A percentile compares a stretch with the other conserved stretches of the same genome.
Conservation (phyloP, 2,113 vertebrate genomes). For the Eretmochelys imbricata region DNA sequence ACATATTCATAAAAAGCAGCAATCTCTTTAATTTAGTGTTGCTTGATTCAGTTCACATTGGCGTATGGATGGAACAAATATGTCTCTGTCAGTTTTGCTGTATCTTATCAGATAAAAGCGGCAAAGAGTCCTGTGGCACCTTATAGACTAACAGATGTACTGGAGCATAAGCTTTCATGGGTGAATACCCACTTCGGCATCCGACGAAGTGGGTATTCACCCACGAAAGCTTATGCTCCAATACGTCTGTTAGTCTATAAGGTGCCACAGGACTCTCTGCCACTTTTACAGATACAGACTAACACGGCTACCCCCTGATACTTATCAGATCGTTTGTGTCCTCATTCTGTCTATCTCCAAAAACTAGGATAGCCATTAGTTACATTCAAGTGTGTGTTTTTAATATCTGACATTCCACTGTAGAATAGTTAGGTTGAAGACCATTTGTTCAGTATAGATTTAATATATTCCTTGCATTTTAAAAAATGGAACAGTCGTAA, state of each 20-base stretch:
- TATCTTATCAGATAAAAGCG: background rate
- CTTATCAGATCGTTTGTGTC: background rate
- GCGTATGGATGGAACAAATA: background rate
- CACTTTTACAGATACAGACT: too few relatives aligned
- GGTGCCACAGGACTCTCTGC: too few relatives aligned
- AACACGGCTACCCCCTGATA: too few relatives aligned
- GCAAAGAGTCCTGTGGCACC: too few relatives aligned
- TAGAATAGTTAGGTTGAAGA: constrained; percentile 14
- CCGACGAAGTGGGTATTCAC: too few relatives aligned
- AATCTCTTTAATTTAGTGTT: background rate
- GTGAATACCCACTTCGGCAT: too few relatives aligned
- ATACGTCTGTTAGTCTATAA: too few relatives aligned
- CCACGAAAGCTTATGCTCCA: too few relatives aligned
- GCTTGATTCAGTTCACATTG: background rate
- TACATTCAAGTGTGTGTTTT: background rate
- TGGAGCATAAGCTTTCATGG: too few relatives aligned
- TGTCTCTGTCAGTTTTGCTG: constrained; percentile 15
- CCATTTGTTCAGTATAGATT: background rate
- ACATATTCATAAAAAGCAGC: background rate
- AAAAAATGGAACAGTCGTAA: background rate
- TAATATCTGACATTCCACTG: background rate
- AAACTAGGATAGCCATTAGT: constrained; percentile 5
- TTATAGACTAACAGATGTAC: too few relatives aligned
- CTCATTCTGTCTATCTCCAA: constrained; percentile 40
- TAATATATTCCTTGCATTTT: background rate